phyloP scores from a whole-genome alignment of 2,888 invertebrate species.

The Pristionchus mayeri region DNA sequence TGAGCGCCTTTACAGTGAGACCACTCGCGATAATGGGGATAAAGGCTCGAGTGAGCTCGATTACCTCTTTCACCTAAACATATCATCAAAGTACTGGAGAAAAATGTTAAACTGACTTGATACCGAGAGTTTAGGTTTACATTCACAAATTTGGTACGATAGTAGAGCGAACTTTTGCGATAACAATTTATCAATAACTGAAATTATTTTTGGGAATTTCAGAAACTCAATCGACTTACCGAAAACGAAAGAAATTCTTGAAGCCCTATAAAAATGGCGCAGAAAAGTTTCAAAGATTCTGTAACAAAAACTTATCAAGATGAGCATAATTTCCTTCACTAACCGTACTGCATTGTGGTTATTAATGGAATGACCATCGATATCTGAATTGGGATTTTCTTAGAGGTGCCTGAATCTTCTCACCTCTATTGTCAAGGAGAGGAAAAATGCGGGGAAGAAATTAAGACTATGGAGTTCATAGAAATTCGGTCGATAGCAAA shows the following conservation, averaged over 20 bases:
- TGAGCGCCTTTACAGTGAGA: neutral
- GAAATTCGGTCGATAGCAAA: neutral
- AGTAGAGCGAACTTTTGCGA: neutral
- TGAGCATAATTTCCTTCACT: neutral
- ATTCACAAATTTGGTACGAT: neutral
- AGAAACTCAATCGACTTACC: neutral
- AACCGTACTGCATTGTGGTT: neutral
- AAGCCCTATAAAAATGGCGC: neutral
- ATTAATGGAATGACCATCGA: neutral
- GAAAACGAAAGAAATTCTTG: neutral
- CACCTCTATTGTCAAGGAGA: neutral
- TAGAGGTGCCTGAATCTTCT: neutral
- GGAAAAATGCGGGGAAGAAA: neutral
- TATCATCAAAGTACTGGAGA: too few species aligned
- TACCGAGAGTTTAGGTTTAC: neutral
- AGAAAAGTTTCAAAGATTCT: neutral
- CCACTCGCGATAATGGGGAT: neutral
- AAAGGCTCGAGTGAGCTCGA: neutral
- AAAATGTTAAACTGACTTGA: too few species aligned
- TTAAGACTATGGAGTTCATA: neutral
- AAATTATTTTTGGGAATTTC: neutral
- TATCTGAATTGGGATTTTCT: neutral
- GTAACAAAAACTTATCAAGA: neutral
- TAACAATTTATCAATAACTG: neutral
- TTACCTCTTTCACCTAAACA: neutral